Base-by-base conservation (phyloP, 1,140 invertebrate genomes). In the Mycetomoellerius zeteki region DNA sequence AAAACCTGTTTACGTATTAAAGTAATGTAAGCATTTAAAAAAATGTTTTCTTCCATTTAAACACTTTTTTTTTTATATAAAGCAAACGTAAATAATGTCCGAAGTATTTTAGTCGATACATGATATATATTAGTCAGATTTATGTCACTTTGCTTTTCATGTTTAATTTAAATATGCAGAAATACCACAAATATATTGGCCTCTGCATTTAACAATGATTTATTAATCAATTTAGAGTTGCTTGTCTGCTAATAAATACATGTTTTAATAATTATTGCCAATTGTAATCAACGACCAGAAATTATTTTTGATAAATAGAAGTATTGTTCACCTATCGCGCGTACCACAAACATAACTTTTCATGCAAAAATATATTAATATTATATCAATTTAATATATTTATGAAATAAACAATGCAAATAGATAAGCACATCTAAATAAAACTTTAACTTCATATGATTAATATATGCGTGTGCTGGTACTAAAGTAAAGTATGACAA, bases 231-330 rank as follows among this genome's bases (percentile, higher is more conserved):
- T 8, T 43, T 24, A 3, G 0, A 24, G n/a, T 14, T 58, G 30
- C 3, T 58, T 43, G 19, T 54, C 24, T n/a, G 6, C 19, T 43
- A 37, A 50, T 16, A 76, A 75, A 75, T 21, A 76, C 30, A 21
- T 50, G 12, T 54, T 76, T 58, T 4, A 21, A 73, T 37, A 58
- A 75, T 58, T 76, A 76, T 69, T 47, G 5, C n/a, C 52, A 58
- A 6, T 37, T 16, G 7, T 6, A 24, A 37, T 56, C n/a, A 33
- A n/a, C n/a, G 0, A 24, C 14, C 7, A 21, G n/a, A 37, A 56
- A 24, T 58, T 58, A 76, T 56, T 56, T 58, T 58, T 24, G 6
- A 58, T 58, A 75, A 21, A 21, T n/a, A 14, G 24, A 27, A 75
- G n/a, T 14, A 37, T 56, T 16, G 12, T n/a, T 21, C 5, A 37